Percentiles rank a stretch among this genome's conserved stretches.
Evolutionary conservation across 1,140 invertebrate species (phyloP).

Genomic region (Temnothorax curvispinosus): DNA sequence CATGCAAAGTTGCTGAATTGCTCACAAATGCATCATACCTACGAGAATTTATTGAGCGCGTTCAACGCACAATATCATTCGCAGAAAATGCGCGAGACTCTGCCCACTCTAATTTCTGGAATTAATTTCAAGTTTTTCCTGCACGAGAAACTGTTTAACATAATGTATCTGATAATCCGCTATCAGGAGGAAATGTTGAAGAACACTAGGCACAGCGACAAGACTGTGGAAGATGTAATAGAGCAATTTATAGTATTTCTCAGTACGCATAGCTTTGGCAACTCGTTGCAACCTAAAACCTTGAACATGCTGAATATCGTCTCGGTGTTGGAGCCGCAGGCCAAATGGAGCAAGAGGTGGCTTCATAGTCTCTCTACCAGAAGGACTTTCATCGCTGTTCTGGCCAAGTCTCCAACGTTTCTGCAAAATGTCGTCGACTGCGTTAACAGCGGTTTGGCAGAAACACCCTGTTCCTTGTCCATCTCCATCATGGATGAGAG

Average conservation of each 20-base stretch:
- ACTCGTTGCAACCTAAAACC: conserved; percentile 69
- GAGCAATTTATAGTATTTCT: conserved; percentile 82
- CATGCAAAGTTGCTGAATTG: conserved; percentile 79
- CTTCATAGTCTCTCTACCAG: conserved; percentile 78
- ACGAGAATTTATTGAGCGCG: conserved; percentile 76
- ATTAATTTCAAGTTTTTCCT: conserved; percentile 83
- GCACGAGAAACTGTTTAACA: conserved; percentile 82
- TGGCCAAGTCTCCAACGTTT: conserved; percentile 79
- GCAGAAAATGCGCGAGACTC: conserved; percentile 74
- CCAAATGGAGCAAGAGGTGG: conserved; percentile 82
- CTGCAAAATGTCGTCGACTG: conserved; percentile 73
- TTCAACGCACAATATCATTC: conserved; percentile 79
- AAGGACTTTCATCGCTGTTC: conserved; percentile 74
- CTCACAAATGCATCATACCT: conserved; percentile 73
- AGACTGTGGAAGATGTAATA: conserved; percentile 80
- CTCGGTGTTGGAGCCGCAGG: conserved; percentile 81
- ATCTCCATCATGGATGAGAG: conserved; percentile 78
- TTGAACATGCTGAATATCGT: conserved; percentile 79
- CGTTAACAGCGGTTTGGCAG: conserved; percentile 74
- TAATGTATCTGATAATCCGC: conserved; percentile 78
- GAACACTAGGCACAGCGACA: conserved; percentile 74
- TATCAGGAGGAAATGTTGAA: conserved; percentile 82
- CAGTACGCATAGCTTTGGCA: conserved; percentile 70
- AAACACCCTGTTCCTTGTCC: conserved; percentile 73
- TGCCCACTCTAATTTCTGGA: conserved; percentile 80